phyloP scores from a whole-genome alignment of 2,797 vertebrate species.

The Ptychadena robeensis region DNA sequence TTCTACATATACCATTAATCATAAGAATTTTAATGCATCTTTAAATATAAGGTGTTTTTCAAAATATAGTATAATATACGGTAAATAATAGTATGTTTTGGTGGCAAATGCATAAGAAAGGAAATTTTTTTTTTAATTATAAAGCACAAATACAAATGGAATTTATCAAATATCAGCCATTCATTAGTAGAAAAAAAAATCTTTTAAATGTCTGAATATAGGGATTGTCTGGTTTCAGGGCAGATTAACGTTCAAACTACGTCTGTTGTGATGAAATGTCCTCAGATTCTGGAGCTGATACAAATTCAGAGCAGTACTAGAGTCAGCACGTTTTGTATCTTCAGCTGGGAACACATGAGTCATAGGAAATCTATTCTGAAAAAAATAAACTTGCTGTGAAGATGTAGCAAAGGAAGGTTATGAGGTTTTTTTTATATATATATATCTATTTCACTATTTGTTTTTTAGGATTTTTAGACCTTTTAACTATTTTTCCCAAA shows the following conservation, averaged over 20 bases:
- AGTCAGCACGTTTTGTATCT: constrained; percentile 37
- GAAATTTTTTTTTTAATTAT: background rate
- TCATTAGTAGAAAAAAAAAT: background rate
- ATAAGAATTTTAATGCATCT: too few relatives aligned
- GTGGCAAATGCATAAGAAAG: background rate
- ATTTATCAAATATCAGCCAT: background rate
- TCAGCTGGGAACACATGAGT: constrained; percentile 38
- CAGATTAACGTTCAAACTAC: constrained; percentile 2
- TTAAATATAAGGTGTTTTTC: too few relatives aligned
- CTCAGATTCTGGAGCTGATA: background rate
- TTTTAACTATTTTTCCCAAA: background rate
- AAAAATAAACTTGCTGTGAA: background rate
- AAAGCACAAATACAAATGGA: background rate
- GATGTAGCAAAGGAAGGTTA: background rate
- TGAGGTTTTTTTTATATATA: too few relatives aligned
- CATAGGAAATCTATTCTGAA: background rate
- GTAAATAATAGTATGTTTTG: background rate
- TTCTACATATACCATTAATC: too few relatives aligned
- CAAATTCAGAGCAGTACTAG: constrained; percentile 6
- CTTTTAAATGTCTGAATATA: background rate
- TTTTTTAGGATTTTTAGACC: background rate
- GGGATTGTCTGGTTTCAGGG: background rate
- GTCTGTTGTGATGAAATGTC: constrained; percentile 12
- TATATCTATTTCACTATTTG: background rate
- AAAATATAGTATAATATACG: too few relatives aligned